Evolutionary conservation across 2,888 invertebrate species (phyloP), one percentile per base, ranked within the genome.

Genomic region (Athrips mouffetella): DNA sequence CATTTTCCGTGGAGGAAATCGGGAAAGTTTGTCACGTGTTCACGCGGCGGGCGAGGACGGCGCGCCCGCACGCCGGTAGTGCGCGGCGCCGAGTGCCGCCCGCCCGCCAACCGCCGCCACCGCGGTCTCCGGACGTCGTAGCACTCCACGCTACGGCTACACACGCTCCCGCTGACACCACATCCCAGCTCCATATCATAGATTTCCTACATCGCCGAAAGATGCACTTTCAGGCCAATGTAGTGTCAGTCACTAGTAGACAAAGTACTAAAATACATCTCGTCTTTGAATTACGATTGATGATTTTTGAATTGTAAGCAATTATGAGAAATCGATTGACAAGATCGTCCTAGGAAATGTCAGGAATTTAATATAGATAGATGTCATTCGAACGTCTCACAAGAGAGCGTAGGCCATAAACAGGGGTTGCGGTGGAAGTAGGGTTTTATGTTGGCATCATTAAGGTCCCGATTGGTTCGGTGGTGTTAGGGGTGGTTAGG

Each of bases 41-140:
- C 70, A 63, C 63, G 60, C 56, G 56, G 73, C 80, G 77, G 76
- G 78, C 73, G 63, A 71, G 56, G 63, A 76, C 79, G 76, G 81
- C 82, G 86, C 88, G 86, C 82, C 88, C 87, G 87, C 86, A 80
- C 87, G 81, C 82, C 77, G 76, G 73, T 73, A 82, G 72, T 73
- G 86, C 86, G 84, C 81, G 81, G 76, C 84, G 81, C 77, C 80
- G 84, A 87, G 74, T 88, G 87, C 85, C 83, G 84, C 83, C 83
- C 81, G 80, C 80, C 83, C 75, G 58, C 65, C 66, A 62, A 65
- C 63, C 65, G 59, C 53, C 63, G 59, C 59, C 57, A 58, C 54
- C 54, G 65, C 60, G 54, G 37, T 25, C 55, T 51, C 52, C 54
- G 58, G 59, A 49, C 54, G 55, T 53, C 62, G 49, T 45, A 45